These are phyloP conservation scores for Malachius bipustulatus DNA, from an alignment of 2,888 invertebrate species.

Conservation along the genomic window DNA sequence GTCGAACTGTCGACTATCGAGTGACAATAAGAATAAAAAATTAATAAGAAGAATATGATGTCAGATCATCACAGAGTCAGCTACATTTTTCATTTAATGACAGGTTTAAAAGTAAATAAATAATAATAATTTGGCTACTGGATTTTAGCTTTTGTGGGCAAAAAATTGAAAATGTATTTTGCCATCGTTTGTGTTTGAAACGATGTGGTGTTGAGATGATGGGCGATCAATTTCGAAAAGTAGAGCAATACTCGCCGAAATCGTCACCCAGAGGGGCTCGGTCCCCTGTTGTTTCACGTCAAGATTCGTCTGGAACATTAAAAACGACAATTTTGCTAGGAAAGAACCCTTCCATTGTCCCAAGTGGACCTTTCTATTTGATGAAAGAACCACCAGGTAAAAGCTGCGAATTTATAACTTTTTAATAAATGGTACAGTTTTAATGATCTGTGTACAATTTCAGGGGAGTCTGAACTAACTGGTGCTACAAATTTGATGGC, in stretches of 20 bases:
- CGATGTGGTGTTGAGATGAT: constrained; percentile 64
- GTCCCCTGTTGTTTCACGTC: constrained; percentile 89
- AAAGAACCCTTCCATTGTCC: constrained; percentile 93
- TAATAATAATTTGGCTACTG: too few species aligned
- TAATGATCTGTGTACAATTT: too few species aligned
- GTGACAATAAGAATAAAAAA: too few species aligned
- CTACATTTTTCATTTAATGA: too few species aligned
- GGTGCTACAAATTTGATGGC: constrained; percentile 96
- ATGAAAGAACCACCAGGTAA: constrained; percentile 91
- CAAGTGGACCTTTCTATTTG: constrained; percentile 95
- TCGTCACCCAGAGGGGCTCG: constrained; percentile 87
- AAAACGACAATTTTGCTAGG: constrained; percentile 96
- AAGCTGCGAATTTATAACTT: too few species aligned
- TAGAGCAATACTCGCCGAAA: constrained; percentile 90
- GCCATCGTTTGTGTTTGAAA: constrained; percentile 21
- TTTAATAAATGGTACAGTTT: too few species aligned
- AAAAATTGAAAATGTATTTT: too few species aligned
- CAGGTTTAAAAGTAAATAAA: too few species aligned
- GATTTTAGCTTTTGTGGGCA: too few species aligned
- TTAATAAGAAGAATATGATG: too few species aligned
- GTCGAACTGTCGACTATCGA: too few species aligned
- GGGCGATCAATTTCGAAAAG: constrained; percentile 85
- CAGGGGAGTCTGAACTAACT: constrained; percentile 84
- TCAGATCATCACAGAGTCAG: too few species aligned
- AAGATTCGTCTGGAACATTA: constrained; percentile 93